These are phyloP conservation scores for Probosciger aterrimus DNA, from an alignment of 2,113 vertebrate genomes.

Conservation along the genomic window DNA sequence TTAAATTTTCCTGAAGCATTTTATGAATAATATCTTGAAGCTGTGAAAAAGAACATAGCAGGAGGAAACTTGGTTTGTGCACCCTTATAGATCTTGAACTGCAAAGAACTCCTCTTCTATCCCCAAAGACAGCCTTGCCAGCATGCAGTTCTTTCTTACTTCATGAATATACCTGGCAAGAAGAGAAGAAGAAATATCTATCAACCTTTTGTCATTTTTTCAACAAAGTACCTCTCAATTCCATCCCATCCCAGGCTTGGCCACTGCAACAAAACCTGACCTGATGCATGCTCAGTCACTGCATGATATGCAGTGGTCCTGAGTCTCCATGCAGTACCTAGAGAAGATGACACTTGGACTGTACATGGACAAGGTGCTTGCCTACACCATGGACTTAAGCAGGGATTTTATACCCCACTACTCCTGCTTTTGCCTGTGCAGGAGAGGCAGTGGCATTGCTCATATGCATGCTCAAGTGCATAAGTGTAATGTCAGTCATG, in stretches of 20 bases:
- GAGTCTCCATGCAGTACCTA: not conserved
- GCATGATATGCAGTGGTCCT: not conserved
- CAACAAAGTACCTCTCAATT: not conserved
- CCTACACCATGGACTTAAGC: not conserved
- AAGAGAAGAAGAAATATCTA: not conserved
- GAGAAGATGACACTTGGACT: not conserved
- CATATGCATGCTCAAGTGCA: too few species aligned
- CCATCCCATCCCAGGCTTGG: not conserved
- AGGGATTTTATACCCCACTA: not conserved
- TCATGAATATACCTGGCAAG: not conserved
- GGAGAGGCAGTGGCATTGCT: not conserved
- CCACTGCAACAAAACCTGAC: not conserved
- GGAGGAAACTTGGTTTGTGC: not conserved
- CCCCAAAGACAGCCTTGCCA: not conserved
- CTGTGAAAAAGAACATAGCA: not conserved
- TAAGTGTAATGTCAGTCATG: not conserved
- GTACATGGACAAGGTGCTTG: accelerated
- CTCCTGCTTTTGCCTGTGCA: accelerated
- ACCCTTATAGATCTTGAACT: not conserved
- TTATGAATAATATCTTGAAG: not conserved
- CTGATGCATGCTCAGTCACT: accelerated
- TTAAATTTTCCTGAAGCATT: not conserved
- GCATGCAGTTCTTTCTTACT: not conserved
- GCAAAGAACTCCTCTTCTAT: not conserved
- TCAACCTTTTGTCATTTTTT: not conserved